Conservation (phyloP, 2,888 invertebrate species). For the Macaria liturata region DNA sequence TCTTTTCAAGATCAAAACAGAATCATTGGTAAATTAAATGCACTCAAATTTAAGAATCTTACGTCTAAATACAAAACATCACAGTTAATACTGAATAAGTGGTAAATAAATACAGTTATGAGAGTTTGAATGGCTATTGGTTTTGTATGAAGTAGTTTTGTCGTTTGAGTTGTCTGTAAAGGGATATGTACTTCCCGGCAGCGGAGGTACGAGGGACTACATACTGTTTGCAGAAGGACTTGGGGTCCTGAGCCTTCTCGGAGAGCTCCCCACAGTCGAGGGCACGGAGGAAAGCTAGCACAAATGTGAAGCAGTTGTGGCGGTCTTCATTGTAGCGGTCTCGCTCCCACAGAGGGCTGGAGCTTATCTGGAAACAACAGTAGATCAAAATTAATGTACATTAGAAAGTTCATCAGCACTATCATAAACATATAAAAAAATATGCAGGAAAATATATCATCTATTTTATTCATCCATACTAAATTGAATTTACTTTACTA, state of each 20-base stretch:
- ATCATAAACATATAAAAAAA: too few relatives aligned
- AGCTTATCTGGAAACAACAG: constrained; percentile 66
- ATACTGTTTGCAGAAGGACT: constrained; percentile 90
- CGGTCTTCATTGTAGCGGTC: constrained; percentile 88
- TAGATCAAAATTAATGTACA: not conserved
- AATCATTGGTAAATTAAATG: constrained; percentile 78
- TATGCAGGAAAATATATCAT: too few relatives aligned
- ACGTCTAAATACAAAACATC: constrained; percentile 73
- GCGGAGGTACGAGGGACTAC: constrained; percentile 92
- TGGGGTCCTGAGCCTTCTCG: constrained; percentile 86
- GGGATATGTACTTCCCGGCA: constrained; percentile 92
- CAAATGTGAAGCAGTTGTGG: constrained; percentile 94
- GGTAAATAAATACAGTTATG: constrained; percentile 59
- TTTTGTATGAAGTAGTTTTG: constrained; percentile 75
- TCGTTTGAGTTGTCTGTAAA: constrained; percentile 88
- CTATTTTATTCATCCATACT: too few relatives aligned
- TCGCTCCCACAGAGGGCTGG: constrained; percentile 85
- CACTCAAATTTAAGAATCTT: constrained; percentile 67
- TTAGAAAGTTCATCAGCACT: too few relatives aligned
- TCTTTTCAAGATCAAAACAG: constrained; percentile 44
- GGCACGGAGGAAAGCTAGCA: constrained; percentile 89
- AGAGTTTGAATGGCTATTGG: constrained; percentile 49
- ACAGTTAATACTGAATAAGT: constrained; percentile 79
- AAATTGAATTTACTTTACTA: too few relatives aligned
- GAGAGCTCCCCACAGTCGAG: constrained; percentile 88